Base-by-base conservation (phyloP, 37 sponge, comb jelly and placozoan species). In the Spongia lamella region DNA sequence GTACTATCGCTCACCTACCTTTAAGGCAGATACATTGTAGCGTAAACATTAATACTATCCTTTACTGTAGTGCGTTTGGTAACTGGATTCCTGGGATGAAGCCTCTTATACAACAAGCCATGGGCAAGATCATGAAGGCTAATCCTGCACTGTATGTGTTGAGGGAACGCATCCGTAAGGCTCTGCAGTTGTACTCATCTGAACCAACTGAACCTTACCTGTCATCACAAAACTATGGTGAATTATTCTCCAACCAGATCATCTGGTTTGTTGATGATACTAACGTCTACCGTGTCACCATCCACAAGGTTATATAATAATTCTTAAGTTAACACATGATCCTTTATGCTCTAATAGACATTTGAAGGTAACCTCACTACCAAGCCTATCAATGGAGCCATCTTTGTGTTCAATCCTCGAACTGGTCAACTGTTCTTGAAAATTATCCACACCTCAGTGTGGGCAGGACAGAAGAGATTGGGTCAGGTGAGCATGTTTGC, bases 401-500 rank as follows among this genome's bases (percentile, higher is more conserved):
- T 98, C 75, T 98, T 98, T 79, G 95, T 98, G 71, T 98, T 98
- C 93, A 98, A 98, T 77, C 99, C 99, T 54, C 96, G 99, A 6
- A 98, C 99, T 74, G 99, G 99, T 20, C 99, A 98, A 59, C 87
- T 98, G 39, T 98, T 98, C 72, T 87, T 98, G 22, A 98, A 98
- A 91, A 98, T 98, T 66, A 98, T 98, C 61, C 99, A 98, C 86
- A 98, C 99, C 40, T 82, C 79, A 39, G 99, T 98, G 77, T 98
- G 99, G 99, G 99, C 99, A 54, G 99, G 99, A n/a, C 99, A 98
- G 91, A 98, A 98, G 78, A 90, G 99, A 83, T 86, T 98, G n/a
- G 91, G 99, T 2, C 94, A 86, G 86, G 85, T 84, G 24, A 76
- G n/a, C n/a, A n/a, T n/a, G n/a, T n/a, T n/a, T n/a, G n/a, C n/a